These are phyloP conservation scores for Phataginus tricuspis DNA, from an alignment of 2,797 vertebrate species.

Conservation along the genomic window DNA sequence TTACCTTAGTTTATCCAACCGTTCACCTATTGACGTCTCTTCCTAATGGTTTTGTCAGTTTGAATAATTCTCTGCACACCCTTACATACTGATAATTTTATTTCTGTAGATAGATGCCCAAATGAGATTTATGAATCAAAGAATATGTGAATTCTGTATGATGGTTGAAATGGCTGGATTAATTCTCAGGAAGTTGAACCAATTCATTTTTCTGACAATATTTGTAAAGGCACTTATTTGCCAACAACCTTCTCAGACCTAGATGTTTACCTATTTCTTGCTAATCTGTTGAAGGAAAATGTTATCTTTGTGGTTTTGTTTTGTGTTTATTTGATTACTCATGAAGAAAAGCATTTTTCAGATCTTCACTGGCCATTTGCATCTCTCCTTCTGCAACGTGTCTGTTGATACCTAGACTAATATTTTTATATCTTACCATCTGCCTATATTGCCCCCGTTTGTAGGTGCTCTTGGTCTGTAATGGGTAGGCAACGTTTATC, in stretches of 20 bases:
- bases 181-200: neutral
- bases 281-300: too few relatives aligned
- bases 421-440: neutral
- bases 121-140: neutral
- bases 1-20: neutral
- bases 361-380: neutral
- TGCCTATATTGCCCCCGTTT: neutral
- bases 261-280: neutral
- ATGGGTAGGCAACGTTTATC: accelerated
- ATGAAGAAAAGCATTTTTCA: neutral
- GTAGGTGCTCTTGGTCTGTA: accelerated
- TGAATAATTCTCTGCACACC: neutral
- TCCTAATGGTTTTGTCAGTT: neutral
- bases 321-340: neutral
- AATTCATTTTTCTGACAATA: neutral
- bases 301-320: neutral
- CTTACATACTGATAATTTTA: neutral
- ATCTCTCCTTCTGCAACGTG: neutral
- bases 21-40: neutral
- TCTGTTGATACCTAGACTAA: accelerated
- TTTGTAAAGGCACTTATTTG: too few relatives aligned
- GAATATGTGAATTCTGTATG: neutral
- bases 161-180: neutral
- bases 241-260: too few relatives aligned
- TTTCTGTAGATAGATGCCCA: neutral